Conservation (phyloP, 2,888 invertebrate genomes). For the Alitta virens region DNA sequence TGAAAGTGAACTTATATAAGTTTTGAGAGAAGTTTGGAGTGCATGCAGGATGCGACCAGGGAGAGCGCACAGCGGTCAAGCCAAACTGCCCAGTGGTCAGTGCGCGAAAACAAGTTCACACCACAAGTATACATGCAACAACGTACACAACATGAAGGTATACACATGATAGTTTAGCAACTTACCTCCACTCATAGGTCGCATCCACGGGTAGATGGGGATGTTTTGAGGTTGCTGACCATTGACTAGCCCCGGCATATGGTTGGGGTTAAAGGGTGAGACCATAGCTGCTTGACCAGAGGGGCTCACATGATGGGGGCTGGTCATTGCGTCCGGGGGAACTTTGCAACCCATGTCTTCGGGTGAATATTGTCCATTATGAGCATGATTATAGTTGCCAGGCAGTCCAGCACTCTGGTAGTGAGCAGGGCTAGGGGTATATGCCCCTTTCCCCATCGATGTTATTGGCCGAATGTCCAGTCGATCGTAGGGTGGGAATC, state of each 20-base stretch:
- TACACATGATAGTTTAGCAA: not conserved
- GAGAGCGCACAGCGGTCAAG: no score
- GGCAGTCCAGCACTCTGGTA: constrained; percentile 1
- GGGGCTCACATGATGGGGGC: not conserved
- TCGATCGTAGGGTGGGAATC: constrained; percentile 26
- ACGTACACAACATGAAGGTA: not conserved
- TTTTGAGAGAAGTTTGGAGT: no score
- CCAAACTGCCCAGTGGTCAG: no score
- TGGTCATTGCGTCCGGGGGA: not conserved
- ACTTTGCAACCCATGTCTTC: constrained; percentile 19
- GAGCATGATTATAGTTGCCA: not conserved
- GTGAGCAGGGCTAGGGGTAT: not conserved
- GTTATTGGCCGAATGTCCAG: constrained; percentile 22
- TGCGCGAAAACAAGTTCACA: no score
- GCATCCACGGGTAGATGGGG: constrained; percentile 35
- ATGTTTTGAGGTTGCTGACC: constrained; percentile 25
- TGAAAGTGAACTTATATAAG: no score
- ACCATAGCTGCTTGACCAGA: not conserved
- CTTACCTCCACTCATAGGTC: constrained; percentile 31
- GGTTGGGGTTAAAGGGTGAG: not conserved
- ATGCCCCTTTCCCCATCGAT: not conserved
- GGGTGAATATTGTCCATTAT: constrained; percentile 18
- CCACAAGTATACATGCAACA: not conserved
- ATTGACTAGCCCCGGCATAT: constrained; percentile 19
- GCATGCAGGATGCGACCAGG: no score